Conservation (phyloP, 2,888 invertebrate genomes). For the Mythimna impura region DNA sequence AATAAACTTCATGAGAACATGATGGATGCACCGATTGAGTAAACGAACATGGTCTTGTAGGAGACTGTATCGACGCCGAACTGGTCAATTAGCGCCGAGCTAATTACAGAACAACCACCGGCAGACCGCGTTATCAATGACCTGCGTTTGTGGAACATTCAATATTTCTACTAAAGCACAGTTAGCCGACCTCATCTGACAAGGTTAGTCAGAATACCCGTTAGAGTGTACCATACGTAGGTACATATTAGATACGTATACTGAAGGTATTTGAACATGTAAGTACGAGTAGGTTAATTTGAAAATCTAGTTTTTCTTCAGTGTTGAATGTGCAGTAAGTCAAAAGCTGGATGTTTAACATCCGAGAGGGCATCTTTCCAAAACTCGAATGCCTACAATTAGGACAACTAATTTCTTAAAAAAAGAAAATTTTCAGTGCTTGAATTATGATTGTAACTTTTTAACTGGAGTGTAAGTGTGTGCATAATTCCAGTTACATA, state of each 20-base stretch:
- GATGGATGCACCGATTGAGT: background rate
- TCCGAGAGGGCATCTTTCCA: background rate
- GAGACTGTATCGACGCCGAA: background rate
- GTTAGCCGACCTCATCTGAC: background rate
- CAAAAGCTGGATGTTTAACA: background rate
- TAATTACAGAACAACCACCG: conserved; percentile 12
- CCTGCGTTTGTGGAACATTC: conserved; percentile 1
- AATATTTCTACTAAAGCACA: background rate
- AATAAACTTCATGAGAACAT: background rate
- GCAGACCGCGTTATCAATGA: conserved; percentile 1
- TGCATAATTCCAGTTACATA: no score
- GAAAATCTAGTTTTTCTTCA: background rate
- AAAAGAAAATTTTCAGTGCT: no score
- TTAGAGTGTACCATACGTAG: background rate
- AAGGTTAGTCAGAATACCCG: background rate
- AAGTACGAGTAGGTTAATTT: background rate
- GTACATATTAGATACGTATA: background rate
- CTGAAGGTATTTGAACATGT: no score
- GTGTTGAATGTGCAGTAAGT: background rate
- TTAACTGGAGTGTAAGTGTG: no score
- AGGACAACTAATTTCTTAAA: no score
- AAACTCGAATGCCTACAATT: background rate
- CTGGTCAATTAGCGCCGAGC: conserved; percentile 2
- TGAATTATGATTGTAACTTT: no score
- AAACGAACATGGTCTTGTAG: background rate